Evolutionary conservation across 2,888 invertebrate genomes (phyloP).

Genomic region (Apodemia zela): DNA sequence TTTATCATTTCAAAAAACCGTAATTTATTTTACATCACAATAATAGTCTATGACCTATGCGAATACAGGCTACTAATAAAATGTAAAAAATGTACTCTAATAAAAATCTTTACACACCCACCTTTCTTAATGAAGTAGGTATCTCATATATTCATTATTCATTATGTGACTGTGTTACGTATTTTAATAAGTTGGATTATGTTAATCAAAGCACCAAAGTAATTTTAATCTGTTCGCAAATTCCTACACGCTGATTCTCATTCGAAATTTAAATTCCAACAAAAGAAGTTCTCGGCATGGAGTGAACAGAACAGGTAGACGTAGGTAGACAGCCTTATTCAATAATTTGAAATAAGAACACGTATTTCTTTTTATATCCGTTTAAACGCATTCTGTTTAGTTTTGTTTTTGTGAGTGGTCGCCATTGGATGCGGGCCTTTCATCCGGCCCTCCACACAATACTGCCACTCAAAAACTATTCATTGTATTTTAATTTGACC

Average conservation of each 20-base stretch:
- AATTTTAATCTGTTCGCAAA: constrained; percentile 25
- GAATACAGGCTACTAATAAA: no score
- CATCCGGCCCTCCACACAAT: constrained; percentile 74
- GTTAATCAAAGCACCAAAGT: constrained; percentile 7
- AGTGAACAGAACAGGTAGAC: constrained; percentile 65
- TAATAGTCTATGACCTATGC: no score
- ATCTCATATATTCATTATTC: not conserved
- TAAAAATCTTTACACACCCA: no score
- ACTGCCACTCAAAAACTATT: constrained; percentile 79
- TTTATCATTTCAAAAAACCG: no score
- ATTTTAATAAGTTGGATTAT: not conserved
- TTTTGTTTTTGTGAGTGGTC: constrained; percentile 74
- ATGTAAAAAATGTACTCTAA: no score
- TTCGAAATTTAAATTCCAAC: constrained; percentile 58
- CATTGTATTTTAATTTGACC: constrained; percentile 81
- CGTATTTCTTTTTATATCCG: constrained; percentile 78
- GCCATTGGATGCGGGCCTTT: constrained; percentile 71
- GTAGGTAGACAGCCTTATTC: constrained; percentile 75
- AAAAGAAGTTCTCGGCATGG: constrained; percentile 45
- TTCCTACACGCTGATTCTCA: constrained; percentile 49
- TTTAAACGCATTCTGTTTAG: constrained; percentile 78
- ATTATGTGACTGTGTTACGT: not conserved
- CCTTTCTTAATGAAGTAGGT: no score
- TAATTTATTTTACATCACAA: no score
- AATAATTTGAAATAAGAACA: constrained; percentile 78